A percentile compares a stretch with the other conserved stretches of the same genome.
Conservation (phyloP, 2,888 invertebrate species). For the Macrosiphum euphorbiae region DNA sequence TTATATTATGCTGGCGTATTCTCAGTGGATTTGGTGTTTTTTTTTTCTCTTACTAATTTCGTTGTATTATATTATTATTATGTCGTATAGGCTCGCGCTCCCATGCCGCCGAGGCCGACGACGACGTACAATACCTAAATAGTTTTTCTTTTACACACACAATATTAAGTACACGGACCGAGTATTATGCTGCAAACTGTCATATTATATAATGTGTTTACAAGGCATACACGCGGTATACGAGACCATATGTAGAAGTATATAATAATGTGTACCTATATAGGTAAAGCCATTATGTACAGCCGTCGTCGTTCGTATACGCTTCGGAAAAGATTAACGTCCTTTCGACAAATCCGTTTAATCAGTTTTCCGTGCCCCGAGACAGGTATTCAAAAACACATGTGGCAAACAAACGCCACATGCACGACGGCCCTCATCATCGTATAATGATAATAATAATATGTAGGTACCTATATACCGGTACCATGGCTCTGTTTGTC, state of each 20-base stretch:
- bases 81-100: background rate
- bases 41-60: background rate
- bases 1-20: background rate
- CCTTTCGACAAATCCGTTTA: slow-evolving; percentile 49
- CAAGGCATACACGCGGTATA: background rate
- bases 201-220: background rate
- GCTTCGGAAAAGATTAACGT: slow-evolving; percentile 46
- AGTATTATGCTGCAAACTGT: background rate
- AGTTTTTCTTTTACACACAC: background rate
- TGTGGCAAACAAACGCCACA: background rate
- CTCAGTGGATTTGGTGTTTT: background rate
- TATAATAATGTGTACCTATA: too few relatives aligned
- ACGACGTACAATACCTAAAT: background rate
- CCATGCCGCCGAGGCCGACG: background rate
- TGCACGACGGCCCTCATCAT: background rate
- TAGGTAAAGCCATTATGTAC: background rate
- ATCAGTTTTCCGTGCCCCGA: slow-evolving; percentile 30
- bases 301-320: background rate
- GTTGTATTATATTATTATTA: background rate
- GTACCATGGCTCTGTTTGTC: slow-evolving; percentile 7
- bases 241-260: background rate
- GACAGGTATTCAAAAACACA: slow-evolving; percentile 51
- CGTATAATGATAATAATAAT: background rate
- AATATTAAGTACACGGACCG: background rate
- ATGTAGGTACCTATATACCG: background rate